Evolutionary conservation across 2,888 invertebrate genomes (phyloP), one percentile per base, ranked within the genome.

Genomic region (Patella depressa): DNA sequence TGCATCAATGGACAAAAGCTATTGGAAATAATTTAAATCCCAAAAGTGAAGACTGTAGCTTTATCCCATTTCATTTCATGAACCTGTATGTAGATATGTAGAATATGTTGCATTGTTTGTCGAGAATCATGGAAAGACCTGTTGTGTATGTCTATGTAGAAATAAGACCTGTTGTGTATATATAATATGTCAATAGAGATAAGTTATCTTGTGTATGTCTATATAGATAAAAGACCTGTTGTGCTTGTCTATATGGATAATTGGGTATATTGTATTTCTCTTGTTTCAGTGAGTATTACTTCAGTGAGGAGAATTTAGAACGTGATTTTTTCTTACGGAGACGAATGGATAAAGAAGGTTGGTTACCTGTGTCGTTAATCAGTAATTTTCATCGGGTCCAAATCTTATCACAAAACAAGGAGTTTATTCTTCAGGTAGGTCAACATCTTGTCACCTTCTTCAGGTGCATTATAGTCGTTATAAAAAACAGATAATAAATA

Each of bases 281-380:
- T 53, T 53, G 53, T 93, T 94, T 65, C 93, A 99, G 98, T 91
- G 99, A 99, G 93, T 99, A 99, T 93, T 99, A 99, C 94, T 99
- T 99, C 93, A 98, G 98, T 87, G 95, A 96, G 84, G 98, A 98
- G 89, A 99, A 99, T 93, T 93, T 99, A 78, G 95, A 96, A 86
- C 95, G 96, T 87, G 99, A 99, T 91, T 97, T 98, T 93, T 99
- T 97, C 93, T 94, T 99, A 84, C 95, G 99, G 55, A 95, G 98
- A 86, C 98, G 98, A 94, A 99, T 99, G 99, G 96, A 97, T 87
- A 92, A 94, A 3, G 95, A 97, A 88, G 99, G 99, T 76, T 99
- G 95, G 89, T 94, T 99, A 82, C 97, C 98, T 0, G 95, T 99
- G 72, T 95, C 96, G 80, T 93, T 99, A 82, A 97, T 99, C 83